These are phyloP conservation scores for Notocelia uddmanniana DNA, from an alignment of 2,888 invertebrate genomes.

Conservation along the genomic window DNA sequence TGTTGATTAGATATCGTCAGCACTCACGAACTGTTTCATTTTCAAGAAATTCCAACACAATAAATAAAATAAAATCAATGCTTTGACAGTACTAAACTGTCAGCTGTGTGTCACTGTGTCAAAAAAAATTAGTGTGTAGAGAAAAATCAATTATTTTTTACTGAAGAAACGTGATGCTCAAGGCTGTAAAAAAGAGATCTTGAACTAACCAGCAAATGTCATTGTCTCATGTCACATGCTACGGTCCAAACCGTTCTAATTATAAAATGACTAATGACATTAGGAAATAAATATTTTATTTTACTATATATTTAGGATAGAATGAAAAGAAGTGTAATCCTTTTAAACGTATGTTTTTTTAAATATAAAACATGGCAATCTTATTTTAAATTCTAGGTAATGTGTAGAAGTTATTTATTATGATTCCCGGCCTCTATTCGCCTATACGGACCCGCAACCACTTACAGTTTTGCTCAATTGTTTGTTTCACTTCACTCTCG, in stretches of 20 bases:
- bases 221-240: conserved; percentile 12
- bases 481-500: neutral
- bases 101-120: conserved; percentile 1
- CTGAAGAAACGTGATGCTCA: conserved; percentile 1
- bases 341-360: no score
- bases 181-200: conserved; percentile 32
- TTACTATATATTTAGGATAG: no score
- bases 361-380: no score
- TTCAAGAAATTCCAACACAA: conserved; percentile 29
- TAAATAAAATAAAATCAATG: conserved; percentile 45
- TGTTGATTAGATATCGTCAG: conserved; percentile 33
- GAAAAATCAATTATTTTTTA: conserved; percentile 21
- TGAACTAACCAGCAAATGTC: conserved; percentile 12
- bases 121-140: no score
- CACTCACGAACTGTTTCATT: conserved; percentile 18
- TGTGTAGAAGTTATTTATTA: no score
- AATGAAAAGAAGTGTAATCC: no score
- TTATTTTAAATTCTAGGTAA: no score
- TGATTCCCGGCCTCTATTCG: no score
- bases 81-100: conserved; percentile 26
- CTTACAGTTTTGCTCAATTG: neutral
- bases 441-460: neutral
- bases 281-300: no score
- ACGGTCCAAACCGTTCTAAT: conserved; percentile 8
- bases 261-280: neutral